These are phyloP conservation scores for Brassicogethes aeneus DNA, from an alignment of 2,888 invertebrate species.

Conservation along the genomic window DNA sequence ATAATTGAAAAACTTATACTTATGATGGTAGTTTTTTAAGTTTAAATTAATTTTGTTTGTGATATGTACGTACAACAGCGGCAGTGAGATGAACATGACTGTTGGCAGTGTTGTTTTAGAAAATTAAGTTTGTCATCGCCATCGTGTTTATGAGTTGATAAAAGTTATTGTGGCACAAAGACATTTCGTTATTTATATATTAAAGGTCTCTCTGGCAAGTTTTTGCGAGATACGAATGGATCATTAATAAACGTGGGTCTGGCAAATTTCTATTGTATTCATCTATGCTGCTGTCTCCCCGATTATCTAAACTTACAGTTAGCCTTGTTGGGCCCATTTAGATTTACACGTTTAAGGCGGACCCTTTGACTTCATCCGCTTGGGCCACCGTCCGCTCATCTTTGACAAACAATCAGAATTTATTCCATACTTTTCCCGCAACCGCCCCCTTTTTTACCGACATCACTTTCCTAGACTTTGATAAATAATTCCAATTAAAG, in stretches of 20 bases:
- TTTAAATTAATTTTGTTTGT: too few species aligned
- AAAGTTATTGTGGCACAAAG: slow-evolving; percentile 11
- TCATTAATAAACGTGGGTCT: slow-evolving; percentile 34
- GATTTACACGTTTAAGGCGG: slow-evolving; percentile 37
- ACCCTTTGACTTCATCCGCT: slow-evolving; percentile 25
- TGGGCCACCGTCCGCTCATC: slow-evolving; percentile 13
- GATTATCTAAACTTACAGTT: slow-evolving; percentile 35
- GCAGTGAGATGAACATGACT: too few species aligned
- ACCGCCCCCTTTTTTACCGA: too few species aligned
- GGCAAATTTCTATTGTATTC: slow-evolving; percentile 35
- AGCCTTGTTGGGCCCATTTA: slow-evolving; percentile 36
- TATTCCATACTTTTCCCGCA: not conserved
- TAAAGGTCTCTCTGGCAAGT: slow-evolving; percentile 14
- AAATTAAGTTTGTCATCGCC: not conserved
- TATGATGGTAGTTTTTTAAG: too few species aligned
- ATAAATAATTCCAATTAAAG: too few species aligned
- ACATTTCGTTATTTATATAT: slow-evolving; percentile 21
- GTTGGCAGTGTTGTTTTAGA: not conserved
- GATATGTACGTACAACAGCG: too few species aligned
- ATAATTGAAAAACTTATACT: too few species aligned
- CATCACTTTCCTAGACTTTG: too few species aligned
- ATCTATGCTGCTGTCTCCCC: slow-evolving; percentile 32
- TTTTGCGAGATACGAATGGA: slow-evolving; percentile 17
- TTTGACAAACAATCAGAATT: not conserved
- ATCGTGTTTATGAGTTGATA: not conserved